phyloP scores from a whole-genome alignment of 2,113 vertebrate genomes.

The Ibidorhyncha struthersii region DNA sequence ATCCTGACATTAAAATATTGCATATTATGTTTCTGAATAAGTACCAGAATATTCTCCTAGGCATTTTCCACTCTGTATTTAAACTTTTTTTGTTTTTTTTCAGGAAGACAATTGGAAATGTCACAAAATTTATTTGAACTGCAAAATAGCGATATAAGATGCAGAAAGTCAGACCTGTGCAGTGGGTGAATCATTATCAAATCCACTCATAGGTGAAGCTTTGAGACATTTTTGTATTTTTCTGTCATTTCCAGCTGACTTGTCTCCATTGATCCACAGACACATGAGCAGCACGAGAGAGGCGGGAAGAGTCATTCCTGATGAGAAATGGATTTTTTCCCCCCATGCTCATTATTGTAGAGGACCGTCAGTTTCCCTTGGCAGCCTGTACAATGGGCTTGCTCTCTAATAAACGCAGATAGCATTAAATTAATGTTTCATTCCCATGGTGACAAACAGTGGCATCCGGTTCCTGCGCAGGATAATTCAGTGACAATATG shows the following conservation, averaged over 20 bases:
- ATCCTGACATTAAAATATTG: background rate
- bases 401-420: conserved; percentile 37
- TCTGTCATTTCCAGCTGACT: conserved; percentile 29
- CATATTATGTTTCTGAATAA: background rate
- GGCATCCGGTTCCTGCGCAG: background rate
- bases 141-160: background rate
- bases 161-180: background rate
- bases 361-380: conserved; percentile 42
- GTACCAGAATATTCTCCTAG: background rate
- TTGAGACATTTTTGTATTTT: background rate
- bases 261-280: conserved; percentile 15
- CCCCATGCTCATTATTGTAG: background rate
- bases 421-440: conserved; percentile 46
- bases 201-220: background rate
- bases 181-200: background rate
- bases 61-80: background rate
- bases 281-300: background rate
- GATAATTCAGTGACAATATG: background rate
- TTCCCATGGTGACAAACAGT: conserved; percentile 39
- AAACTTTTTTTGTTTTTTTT: background rate
- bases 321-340: conserved; percentile 38
- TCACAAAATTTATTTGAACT: background rate
- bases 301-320: conserved; percentile 10
- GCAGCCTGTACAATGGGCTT: conserved; percentile 20
- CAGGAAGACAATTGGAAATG: background rate